Base-by-base conservation (phyloP, 1,140 invertebrate genomes). In the Drosophila pachea region DNA sequence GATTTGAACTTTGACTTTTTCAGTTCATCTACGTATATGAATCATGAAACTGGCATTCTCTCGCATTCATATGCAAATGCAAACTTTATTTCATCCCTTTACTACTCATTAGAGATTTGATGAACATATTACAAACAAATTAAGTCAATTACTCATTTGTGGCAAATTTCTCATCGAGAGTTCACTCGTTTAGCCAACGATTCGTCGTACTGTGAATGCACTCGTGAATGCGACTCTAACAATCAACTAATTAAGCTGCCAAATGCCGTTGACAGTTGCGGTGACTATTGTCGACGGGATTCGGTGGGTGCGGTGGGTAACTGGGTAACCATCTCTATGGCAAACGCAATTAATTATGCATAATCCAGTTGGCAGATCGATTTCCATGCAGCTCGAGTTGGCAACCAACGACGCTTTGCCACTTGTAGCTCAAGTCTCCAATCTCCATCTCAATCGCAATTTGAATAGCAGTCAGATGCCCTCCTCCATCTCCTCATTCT, bases 291-390 rank as follows among this genome's bases (percentile, higher is more conserved):
- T 8, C 2, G 36, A 8, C 12, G 38, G 14, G 40, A 4, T 7
- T 4, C 8, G 45, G 9, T 0, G 43, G 5, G 7, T 8, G 7
- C 5, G 43, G 16, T 1, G 14, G 4, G 36, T 1, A 12, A 12
- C 38, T 42, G 2, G 11, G 7, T 6, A 35, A 9, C 6, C 36
- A 31, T 58, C 40, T 53, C 35, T 40, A 40, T 67, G 66, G 65
- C 65, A 52, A 62, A 73, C 66, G 53, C 56, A 70, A 73, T 73
- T 73, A 73, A 73, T 73, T 73, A 53, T 35, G 52, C 61, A 69
- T 64, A 73, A 70, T 65, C 67, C 50, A 70, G 67, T 65, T 65
- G 40, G 35, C 67, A 70, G 71, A 73, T 73, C 67, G 56, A 73
- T 73, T 73, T 70, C 63, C 71, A 73, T 69, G 45, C 48, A 42